phyloP scores from a whole-genome alignment of 2,797 vertebrate genomes.

The Myripristis murdjan region DNA sequence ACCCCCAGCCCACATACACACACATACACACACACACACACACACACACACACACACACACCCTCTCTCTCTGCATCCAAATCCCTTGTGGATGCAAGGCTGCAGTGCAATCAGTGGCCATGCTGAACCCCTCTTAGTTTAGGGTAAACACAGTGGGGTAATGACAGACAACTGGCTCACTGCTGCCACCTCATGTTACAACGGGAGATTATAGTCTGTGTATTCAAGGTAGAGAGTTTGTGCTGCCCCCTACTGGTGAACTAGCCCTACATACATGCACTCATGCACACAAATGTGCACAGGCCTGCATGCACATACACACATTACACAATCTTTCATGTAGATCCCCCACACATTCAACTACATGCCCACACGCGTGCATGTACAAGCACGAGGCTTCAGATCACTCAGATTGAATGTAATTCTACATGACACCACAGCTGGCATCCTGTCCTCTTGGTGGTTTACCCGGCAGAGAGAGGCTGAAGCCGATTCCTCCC shows the following conservation, averaged over 20 bases:
- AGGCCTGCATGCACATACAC: no score
- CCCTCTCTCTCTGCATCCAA: constrained; percentile 29
- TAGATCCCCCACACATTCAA: constrained; percentile 23
- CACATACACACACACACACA: no score
- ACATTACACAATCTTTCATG: constrained; percentile 2
- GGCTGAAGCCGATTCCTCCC: constrained; percentile 11
- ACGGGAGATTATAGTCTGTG: background rate
- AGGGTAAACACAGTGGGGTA: constrained; percentile 48
- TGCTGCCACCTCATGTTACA: constrained; percentile 64
- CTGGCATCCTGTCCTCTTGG: constrained; percentile 12
- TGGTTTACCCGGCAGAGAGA: background rate
- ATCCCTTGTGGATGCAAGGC: constrained; percentile 43
- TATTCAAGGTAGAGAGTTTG: background rate
- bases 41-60: no score
- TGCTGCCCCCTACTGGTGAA: constrained; percentile 70
- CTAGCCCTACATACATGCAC: background rate
- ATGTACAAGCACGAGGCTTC: constrained; percentile 2
- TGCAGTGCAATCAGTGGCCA: constrained; percentile 60
- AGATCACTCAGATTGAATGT: constrained; percentile 26
- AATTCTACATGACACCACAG: constrained; percentile 14
- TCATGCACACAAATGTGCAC: no score
- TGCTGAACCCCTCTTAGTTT: constrained; percentile 49
- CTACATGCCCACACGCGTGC: background rate
- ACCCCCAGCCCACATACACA: no score
- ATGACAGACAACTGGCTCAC: constrained; percentile 47